Base-by-base conservation (phyloP, 2,888 invertebrate species). In the Drosophila infuscata region DNA sequence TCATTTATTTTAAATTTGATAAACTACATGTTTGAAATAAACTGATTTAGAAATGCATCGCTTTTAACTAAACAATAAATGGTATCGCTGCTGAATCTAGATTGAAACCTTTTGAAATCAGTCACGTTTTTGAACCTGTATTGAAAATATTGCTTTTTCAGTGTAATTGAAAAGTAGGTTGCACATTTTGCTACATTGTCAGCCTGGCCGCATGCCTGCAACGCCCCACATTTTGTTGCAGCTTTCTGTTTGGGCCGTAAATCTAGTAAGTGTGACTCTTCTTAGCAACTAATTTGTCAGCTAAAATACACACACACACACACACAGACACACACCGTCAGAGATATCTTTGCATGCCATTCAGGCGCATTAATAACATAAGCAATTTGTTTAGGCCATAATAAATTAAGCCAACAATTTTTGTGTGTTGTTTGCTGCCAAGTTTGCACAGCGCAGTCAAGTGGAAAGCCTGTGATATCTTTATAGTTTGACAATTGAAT, bases 391-490 rank as follows among this genome's bases (percentile, higher is more conserved):
- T 84, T 79, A 58, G 70, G 15, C 67, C 68, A 52, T 81, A 82
- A 88, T 88, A 89, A 85, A 88, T 89, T 74, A 88, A 82, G 62
- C 56, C 77, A 85, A 88, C 76, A 80, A 58, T 76, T 81, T 85
- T 84, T 53, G 54, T 35, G 36, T 36, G 48, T 54, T 56, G 67
- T 43, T 33, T 72, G 67, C 57, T 29, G 46, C 25, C 33, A 59
- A 73, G 25, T 67, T 68, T 79, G 62, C 77, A 71, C 46, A 57
- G 68, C 56, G 74, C 75, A 82, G 65, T 81, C 88, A 76, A 89
- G 82, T 82, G 88, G 80, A 89, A 89, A 79, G 75, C 85, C 89
- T 87, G 68, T 82, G 91, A 90, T 90, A 90, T 84, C 86, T 74
- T 69, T 63, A 61, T 59, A 79, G 74, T 84, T 84, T 82, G 82